phyloP scores from a whole-genome alignment of 2,888 invertebrate genomes.

The Drosophila merina region DNA sequence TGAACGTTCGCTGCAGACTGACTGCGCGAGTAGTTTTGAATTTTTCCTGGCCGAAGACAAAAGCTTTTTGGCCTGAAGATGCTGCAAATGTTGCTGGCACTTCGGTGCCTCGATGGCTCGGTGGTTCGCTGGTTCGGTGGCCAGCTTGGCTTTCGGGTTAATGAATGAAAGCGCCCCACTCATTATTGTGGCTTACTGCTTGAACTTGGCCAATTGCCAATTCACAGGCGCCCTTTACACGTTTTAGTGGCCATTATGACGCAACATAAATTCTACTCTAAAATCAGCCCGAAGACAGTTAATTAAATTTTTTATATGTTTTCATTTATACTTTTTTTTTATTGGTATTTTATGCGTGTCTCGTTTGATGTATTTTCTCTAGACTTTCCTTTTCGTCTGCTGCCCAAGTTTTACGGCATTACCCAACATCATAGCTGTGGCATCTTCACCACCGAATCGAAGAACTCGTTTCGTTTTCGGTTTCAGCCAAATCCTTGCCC shows the following conservation, averaged over 20 bases:
- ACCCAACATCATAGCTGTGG: constrained; percentile 28
- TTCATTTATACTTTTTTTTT: constrained; percentile 10
- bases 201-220: constrained; percentile 71
- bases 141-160: constrained; percentile 52
- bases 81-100: constrained; percentile 51
- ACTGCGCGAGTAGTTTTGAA: constrained; percentile 56
- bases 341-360: constrained; percentile 49
- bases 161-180: constrained; percentile 69
- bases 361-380: constrained; percentile 46
- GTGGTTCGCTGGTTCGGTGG: constrained; percentile 4
- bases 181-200: constrained; percentile 43
- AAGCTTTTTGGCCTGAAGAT: constrained; percentile 56
- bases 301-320: constrained; percentile 47
- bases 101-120: too few species aligned
- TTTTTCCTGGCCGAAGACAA: constrained; percentile 61
- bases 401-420: constrained; percentile 45
- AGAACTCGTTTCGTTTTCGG: constrained; percentile 29
- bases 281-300: constrained; percentile 31
- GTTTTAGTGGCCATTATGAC: constrained; percentile 40
- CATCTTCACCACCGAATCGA: constrained; percentile 23
- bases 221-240: constrained; percentile 38
- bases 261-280: constrained; percentile 60
- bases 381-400: constrained; percentile 36
- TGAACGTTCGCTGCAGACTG: constrained; percentile 81
- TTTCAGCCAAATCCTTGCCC: constrained; percentile 67